Conservation (phyloP, 2,888 invertebrate species). For the Cylloceria caligata region DNA sequence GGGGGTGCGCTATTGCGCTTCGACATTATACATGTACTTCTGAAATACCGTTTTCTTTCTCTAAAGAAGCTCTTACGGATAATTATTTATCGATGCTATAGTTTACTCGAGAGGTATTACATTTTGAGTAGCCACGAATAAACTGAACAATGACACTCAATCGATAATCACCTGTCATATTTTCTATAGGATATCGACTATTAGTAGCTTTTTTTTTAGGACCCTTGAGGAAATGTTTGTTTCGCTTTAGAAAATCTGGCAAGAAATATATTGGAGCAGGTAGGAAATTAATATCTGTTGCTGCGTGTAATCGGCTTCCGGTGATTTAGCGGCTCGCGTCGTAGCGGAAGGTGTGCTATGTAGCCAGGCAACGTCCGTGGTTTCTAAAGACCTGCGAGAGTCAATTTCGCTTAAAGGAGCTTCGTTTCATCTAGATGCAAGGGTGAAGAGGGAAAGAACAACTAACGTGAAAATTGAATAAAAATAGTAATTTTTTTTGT, state of each 20-base stretch:
- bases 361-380: conserved; percentile 24
- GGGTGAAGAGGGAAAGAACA: background rate
- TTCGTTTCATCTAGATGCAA: conserved; percentile 10
- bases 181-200: conserved; percentile 14
- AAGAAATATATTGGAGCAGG: conserved; percentile 68
- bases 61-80: conserved; percentile 8
- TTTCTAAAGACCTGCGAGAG: conserved; percentile 36
- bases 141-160: conserved; percentile 7
- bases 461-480: background rate
- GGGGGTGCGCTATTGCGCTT: conserved; percentile 39
- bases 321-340: conserved; percentile 76
- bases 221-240: conserved; percentile 26
- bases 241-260: conserved; percentile 44
- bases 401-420: conserved; percentile 28
- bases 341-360: conserved; percentile 29
- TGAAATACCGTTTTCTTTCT: conserved; percentile 8
- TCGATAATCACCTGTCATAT: conserved; percentile 9
- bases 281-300: conserved; percentile 82
- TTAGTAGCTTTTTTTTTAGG: conserved; percentile 34
- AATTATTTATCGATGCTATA: conserved; percentile 8
- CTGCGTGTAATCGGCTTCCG: conserved; percentile 82
- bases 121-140: background rate
- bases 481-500: conserved; percentile 65
- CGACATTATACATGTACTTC: conserved; percentile 10
- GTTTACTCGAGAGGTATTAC: background rate